Base-by-base conservation (phyloP, 1,140 invertebrate species). In the Luehdorfia chinensis region DNA sequence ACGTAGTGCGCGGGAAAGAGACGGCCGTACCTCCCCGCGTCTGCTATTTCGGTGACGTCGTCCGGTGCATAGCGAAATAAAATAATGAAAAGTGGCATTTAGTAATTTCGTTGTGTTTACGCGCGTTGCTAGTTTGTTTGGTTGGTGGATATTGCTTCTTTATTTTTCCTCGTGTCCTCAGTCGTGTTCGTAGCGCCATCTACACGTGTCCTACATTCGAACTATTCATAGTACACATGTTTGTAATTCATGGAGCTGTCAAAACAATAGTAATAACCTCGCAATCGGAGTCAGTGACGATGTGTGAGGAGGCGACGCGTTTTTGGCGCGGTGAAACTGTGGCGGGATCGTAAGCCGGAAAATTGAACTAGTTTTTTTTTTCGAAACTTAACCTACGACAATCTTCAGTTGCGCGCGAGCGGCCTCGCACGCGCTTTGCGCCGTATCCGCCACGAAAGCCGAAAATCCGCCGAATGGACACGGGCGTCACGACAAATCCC, bases 31-130 rank as follows among this genome's bases (percentile, higher is more conserved):
- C 36, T 64, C 53, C 50, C 49, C 66, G 63, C 66, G 67, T 63
- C 60, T 63, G 67, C 70, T 71, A 70, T 76, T 73, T 75, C 62
- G 63, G 73, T 83, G 75, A 79, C 75, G 77, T 77, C 69, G 75
- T 45, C 59, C 77, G 74, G 69, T 84, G 79, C 75, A 80, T 80
- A 80, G 75, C 62, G 66, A 76, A 81, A 79, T 78, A 77, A 68
- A 69, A 79, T 80, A 75, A 81, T 84, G 80, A 80, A 81, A 84
- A 81, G 76, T 81, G 76, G 72, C 80, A 77, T 77, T 80, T 65
- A 80, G 78, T 84, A 76, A 80, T 69, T 84, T 81, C 63, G 75
- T 71, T 74, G 80, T 84, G 77, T 84, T 84, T 84, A 84, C 75
- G 75, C 75, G 80, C 70, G 73, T 76, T 77, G 75, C 78, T 78